Conservation (phyloP, 1,140 invertebrate genomes). For the Drosophila pallidifrons region DNA sequence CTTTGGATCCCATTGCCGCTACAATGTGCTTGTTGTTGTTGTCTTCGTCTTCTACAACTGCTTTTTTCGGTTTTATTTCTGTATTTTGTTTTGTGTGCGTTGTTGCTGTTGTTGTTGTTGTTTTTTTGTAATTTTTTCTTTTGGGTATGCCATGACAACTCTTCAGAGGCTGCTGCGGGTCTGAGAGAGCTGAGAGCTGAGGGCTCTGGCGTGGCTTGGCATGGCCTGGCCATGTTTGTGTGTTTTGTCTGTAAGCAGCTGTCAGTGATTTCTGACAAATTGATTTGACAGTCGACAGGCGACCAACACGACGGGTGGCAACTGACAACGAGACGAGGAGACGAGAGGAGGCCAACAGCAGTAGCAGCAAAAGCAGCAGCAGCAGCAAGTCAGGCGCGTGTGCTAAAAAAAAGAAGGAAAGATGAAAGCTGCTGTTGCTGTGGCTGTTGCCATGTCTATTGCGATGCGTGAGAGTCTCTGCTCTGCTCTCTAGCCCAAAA, state of each 20-base stretch:
- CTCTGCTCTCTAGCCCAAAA: slow-evolving; percentile 54
- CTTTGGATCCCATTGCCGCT: slow-evolving; percentile 20
- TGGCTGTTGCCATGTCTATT: slow-evolving; percentile 69
- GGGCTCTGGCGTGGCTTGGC: slow-evolving; percentile 17
- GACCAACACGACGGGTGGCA: slow-evolving; percentile 45
- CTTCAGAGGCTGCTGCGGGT: slow-evolving; percentile 54
- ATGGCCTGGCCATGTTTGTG: slow-evolving; percentile 59
- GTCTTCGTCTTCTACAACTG: slow-evolving; percentile 11
- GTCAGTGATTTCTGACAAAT: slow-evolving; percentile 83
- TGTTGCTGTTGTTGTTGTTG: slow-evolving; percentile 24
- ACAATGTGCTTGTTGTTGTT: slow-evolving; percentile 4
- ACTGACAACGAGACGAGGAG: neutral
- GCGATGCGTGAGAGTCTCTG: slow-evolving; percentile 51
- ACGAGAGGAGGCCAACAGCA: slow-evolving; percentile 1
- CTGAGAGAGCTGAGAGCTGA: neutral
- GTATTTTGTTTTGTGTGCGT: slow-evolving; percentile 37
- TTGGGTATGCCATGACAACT: slow-evolving; percentile 64
- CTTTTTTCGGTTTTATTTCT: slow-evolving; percentile 25
- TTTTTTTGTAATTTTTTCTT: slow-evolving; percentile 13
- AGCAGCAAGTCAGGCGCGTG: slow-evolving; percentile 67
- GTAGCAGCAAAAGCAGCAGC: slow-evolving; percentile 1
- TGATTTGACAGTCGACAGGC: slow-evolving; percentile 82
- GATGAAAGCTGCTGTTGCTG: slow-evolving; percentile 56
- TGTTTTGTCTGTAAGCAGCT: slow-evolving; percentile 82
- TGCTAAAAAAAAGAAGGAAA: slow-evolving; percentile 51